Evolutionary conservation across 2,113 vertebrate species (phyloP).

Genomic region (Tiliqua scincoides): DNA sequence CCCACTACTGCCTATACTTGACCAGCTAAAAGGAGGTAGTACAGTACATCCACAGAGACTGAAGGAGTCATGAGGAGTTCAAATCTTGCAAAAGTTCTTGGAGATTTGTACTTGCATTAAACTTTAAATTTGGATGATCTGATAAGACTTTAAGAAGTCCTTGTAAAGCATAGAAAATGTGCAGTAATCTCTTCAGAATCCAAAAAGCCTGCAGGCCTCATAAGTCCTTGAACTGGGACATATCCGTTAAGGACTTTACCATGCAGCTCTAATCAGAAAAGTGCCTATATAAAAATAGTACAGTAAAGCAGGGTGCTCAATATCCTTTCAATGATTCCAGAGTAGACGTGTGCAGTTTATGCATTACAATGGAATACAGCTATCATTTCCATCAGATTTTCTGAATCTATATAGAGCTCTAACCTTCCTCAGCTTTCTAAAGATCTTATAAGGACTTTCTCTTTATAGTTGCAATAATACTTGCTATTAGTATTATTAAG

Average conservation of each 20-base stretch:
- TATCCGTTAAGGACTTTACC: constrained; percentile 12
- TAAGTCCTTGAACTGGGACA: neutral
- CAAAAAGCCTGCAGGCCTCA: neutral
- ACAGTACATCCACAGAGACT: neutral
- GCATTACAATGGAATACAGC: neutral
- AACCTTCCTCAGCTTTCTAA: neutral
- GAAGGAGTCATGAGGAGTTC: neutral
- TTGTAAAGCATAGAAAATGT: neutral
- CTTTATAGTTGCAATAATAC: neutral
- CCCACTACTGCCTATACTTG: neutral
- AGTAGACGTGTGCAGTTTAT: neutral
- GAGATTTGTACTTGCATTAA: neutral
- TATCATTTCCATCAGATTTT: neutral
- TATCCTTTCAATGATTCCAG: neutral
- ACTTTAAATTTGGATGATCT: neutral
- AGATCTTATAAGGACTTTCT: neutral
- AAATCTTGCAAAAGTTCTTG: neutral
- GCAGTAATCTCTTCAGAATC: neutral
- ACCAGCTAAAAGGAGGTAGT: neutral
- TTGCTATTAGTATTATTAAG: too few relatives aligned
- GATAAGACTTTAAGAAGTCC: neutral
- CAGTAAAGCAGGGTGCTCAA: neutral
- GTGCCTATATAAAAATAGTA: constrained; percentile 4
- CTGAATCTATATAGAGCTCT: neutral
- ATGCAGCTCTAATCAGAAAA: neutral